Conservation (phyloP, 2,888 invertebrate genomes). For the Xestoiulus laeticollis region DNA sequence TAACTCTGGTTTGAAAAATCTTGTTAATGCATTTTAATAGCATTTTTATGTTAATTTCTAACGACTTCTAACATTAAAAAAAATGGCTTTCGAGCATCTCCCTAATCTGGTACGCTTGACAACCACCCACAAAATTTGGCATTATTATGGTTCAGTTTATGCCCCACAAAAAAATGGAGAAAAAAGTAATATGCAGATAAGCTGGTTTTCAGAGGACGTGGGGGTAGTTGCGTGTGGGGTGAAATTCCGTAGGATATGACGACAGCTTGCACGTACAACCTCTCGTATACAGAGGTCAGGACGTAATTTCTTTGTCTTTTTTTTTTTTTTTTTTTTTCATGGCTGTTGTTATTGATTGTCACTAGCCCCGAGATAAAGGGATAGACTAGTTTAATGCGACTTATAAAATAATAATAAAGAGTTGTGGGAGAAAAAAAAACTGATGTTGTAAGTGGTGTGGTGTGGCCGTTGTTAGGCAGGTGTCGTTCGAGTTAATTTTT, state of each 20-base stretch:
- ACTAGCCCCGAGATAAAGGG: not conserved
- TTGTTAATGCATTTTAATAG: no score
- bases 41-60: no score
- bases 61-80: no score
- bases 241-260: not conserved
- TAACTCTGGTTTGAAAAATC: no score
- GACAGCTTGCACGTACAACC: slow-evolving; percentile 28
- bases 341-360: slow-evolving; percentile 15
- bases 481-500: slow-evolving; percentile 32
- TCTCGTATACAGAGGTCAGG: not conserved
- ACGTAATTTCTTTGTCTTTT: slow-evolving; percentile 29
- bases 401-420: slow-evolving; percentile 36
- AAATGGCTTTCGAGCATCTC: no score
- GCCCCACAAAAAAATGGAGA: not conserved
- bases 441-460: slow-evolving; percentile 34
- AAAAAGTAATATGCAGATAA: not conserved
- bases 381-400: slow-evolving; percentile 15
- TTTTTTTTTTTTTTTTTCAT: not conserved
- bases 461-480: slow-evolving; percentile 37
- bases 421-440: not conserved
- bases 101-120: no score
- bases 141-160: not conserved
- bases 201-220: not conserved
- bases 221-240: not conserved
- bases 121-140: not conserved